Evolutionary conservation across 37 sponge, comb jelly and placozoan species (phyloP).

Genomic region (Corticium candelabrum): DNA sequence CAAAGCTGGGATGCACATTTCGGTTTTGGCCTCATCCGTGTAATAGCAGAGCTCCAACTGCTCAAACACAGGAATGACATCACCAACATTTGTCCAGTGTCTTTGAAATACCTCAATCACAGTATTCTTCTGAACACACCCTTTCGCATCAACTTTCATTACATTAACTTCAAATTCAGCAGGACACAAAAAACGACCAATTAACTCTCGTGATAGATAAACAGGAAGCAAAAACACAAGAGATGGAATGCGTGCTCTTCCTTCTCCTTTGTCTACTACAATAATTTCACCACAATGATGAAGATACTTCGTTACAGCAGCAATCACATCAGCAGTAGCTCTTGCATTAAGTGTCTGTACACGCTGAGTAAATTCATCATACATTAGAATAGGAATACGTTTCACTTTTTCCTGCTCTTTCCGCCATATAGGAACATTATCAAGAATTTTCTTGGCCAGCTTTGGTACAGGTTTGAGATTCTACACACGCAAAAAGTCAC

Average conservation of each 20-base stretch:
- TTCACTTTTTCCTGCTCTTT: no score
- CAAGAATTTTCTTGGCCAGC: not conserved
- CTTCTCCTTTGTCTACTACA: no score
- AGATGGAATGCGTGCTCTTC: no score
- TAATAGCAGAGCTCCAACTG: not conserved
- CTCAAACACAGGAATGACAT: not conserved
- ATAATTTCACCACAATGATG: not conserved
- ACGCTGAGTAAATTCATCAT: not conserved
- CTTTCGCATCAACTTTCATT: no score
- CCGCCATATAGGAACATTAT: no score
- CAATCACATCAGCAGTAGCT: not conserved
- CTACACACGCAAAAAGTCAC: not conserved
- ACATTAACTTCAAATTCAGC: not conserved
- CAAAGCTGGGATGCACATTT: not conserved
- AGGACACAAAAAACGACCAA: not conserved
- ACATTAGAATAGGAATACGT: not conserved
- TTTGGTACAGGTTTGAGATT: not conserved
- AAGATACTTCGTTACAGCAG: not conserved
- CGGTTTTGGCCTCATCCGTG: not conserved
- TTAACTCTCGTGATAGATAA: not conserved
- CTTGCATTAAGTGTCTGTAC: not conserved
- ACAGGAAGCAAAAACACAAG: not conserved
- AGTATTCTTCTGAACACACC: no score
- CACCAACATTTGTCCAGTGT: not conserved
- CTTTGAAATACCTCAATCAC: no score